These are phyloP conservation scores for Scaptomyza graminum DNA, from an alignment of 1,140 invertebrate species.

Conservation along the genomic window DNA sequence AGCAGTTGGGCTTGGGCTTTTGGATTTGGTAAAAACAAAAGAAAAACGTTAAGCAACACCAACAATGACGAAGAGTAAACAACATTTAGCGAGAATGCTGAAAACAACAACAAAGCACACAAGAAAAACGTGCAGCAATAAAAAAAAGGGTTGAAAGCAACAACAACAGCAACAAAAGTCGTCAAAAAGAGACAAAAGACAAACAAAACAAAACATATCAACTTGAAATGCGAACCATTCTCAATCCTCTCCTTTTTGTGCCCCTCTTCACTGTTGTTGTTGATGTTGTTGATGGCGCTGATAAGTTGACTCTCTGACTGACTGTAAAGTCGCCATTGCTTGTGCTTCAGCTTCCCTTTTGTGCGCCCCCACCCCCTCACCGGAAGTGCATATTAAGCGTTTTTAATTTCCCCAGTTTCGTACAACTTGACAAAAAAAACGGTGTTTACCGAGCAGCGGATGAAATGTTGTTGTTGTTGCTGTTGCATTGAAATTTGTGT, in stretches of 20 bases:
- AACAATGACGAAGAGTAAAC: slow-evolving; percentile 80
- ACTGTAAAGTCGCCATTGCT: slow-evolving; percentile 13
- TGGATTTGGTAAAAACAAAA: slow-evolving; percentile 53
- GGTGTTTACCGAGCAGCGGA: too few relatives aligned
- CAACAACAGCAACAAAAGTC: slow-evolving; percentile 37
- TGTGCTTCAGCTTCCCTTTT: too few relatives aligned
- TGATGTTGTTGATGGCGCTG: slow-evolving; percentile 50
- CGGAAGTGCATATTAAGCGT: slow-evolving; percentile 79
- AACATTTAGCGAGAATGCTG: slow-evolving; percentile 67
- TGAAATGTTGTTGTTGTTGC: too few relatives aligned
- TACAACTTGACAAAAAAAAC: slow-evolving; percentile 68
- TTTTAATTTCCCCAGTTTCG: slow-evolving; percentile 77
- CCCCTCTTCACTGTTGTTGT: slow-evolving; percentile 18
- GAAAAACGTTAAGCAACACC: slow-evolving; percentile 59
- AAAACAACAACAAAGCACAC: slow-evolving; percentile 31
- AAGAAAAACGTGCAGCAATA: neutral
- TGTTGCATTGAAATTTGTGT: neutral
- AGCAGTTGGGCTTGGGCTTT: slow-evolving; percentile 50
- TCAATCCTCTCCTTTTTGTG: neutral
- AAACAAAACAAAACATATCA: slow-evolving; percentile 81
- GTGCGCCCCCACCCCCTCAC: too few relatives aligned
- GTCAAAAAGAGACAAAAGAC: slow-evolving; percentile 70
- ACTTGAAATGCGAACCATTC: slow-evolving; percentile 59
- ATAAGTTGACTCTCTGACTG: slow-evolving; percentile 22
- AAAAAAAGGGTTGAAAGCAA: slow-evolving; percentile 21